A percentile compares a stretch with the other conserved stretches of the same genome.
phyloP scores from a whole-genome alignment of 1,140 invertebrate species.

The Linepithema humile region DNA sequence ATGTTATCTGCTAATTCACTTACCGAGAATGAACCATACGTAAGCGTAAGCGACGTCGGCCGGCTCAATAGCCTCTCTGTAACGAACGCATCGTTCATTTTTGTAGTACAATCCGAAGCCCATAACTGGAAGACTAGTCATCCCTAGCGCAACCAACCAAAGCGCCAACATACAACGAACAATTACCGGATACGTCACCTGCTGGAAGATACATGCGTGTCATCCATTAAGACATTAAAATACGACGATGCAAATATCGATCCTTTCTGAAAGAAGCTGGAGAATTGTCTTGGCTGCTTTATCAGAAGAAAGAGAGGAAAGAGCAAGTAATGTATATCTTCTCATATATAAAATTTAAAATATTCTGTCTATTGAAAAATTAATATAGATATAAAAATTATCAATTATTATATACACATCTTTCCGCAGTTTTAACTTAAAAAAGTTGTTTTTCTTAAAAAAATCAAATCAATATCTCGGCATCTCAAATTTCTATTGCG shows the following conservation, averaged over 20 bases:
- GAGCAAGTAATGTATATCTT: too few relatives aligned
- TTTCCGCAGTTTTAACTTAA: too few relatives aligned
- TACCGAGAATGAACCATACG: slow-evolving; percentile 91
- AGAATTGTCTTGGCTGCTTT: too few relatives aligned
- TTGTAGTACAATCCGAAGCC: slow-evolving; percentile 93
- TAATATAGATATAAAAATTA: too few relatives aligned
- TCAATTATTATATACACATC: too few relatives aligned
- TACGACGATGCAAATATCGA: not conserved
- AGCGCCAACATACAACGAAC: slow-evolving; percentile 89
- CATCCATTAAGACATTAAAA: slow-evolving; percentile 37
- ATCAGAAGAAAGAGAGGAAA: too few relatives aligned
- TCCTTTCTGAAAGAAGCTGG: not conserved
- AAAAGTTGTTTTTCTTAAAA: not conserved
- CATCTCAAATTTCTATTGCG: not conserved
- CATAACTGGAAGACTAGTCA: slow-evolving; percentile 91
- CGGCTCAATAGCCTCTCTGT: slow-evolving; percentile 87
- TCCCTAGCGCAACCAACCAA: slow-evolving; percentile 88
- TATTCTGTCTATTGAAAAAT: too few relatives aligned
- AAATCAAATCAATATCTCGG: not conserved
- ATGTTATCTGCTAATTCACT: slow-evolving; percentile 64
- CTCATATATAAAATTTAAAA: too few relatives aligned
- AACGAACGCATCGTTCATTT: slow-evolving; percentile 87
- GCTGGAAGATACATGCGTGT: slow-evolving; percentile 83
- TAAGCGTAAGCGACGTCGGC: slow-evolving; percentile 91
- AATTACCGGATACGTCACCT: slow-evolving; percentile 92